Evolutionary conservation across 2,113 vertebrate genomes (phyloP).

Genomic region (Neogobius melanostomus): DNA sequence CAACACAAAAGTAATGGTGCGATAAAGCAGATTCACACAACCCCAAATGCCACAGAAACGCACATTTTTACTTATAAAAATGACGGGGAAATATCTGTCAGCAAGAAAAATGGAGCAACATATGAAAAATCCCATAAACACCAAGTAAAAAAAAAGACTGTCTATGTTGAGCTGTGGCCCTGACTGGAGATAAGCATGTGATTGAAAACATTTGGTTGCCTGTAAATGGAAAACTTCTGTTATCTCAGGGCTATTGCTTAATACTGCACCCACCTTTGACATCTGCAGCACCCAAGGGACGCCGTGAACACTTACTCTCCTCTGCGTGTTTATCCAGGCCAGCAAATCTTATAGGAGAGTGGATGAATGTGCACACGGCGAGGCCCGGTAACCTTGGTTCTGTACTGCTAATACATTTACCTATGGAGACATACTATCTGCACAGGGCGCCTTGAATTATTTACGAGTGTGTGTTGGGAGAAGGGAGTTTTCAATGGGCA

Average conservation of each 20-base stretch:
- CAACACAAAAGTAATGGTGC: neutral
- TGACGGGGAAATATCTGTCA: constrained; percentile 12
- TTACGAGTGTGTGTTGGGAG: neutral
- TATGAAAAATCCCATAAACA: constrained; percentile 1
- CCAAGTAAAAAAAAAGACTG: neutral
- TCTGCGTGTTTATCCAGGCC: constrained; percentile 1
- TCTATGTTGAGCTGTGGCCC: neutral
- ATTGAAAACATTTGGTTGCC: constrained; percentile 14
- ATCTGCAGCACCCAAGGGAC: constrained; percentile 37
- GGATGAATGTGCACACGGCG: neutral
- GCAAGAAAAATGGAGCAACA: constrained; percentile 3
- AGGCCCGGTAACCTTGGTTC: neutral
- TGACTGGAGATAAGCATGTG: constrained; percentile 24
- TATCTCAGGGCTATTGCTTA: neutral
- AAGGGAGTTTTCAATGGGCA: neutral
- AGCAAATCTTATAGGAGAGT: neutral
- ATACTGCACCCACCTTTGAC: constrained; percentile 1
- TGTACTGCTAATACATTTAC: neutral
- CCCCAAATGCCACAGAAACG: neutral
- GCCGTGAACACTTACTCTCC: neutral
- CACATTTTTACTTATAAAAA: neutral
- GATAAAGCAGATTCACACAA: neutral
- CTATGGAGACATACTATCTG: neutral
- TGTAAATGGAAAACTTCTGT: neutral
- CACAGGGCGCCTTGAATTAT: neutral